Conservation (phyloP, 2,797 vertebrate species). For the Thripadectes ignobilis region DNA sequence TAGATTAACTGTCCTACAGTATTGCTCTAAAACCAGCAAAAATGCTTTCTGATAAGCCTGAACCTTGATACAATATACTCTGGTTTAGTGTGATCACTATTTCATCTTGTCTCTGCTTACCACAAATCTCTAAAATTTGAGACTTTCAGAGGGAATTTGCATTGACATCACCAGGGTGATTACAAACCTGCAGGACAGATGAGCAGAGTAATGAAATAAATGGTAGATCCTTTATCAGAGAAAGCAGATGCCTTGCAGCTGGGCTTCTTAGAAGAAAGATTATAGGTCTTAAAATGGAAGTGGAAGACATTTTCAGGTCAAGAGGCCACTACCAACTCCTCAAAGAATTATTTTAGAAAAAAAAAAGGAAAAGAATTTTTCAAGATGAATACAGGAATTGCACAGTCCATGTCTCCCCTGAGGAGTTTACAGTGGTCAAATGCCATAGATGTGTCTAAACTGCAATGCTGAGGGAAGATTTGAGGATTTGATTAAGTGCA, state of each 20-base stretch:
- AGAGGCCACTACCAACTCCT: background rate
- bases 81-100: conserved; percentile 1
- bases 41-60: background rate
- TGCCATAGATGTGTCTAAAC: background rate
- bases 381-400: background rate
- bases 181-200: conserved; percentile 54
- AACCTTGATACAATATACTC: background rate
- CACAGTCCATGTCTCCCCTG: background rate
- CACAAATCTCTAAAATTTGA: conserved; percentile 8
- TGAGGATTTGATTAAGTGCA: background rate
- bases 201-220: conserved; percentile 53
- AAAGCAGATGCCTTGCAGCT: conserved; percentile 34
- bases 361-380: background rate
- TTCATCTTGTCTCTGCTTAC: conserved; percentile 22
- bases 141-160: conserved; percentile 63
- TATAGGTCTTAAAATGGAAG: conserved; percentile 31
- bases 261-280: conserved; percentile 51
- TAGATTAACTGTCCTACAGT: background rate
- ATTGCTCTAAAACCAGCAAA: background rate
- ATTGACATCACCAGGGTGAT: conserved; percentile 48
- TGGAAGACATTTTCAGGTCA: background rate
- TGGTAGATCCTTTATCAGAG: conserved; percentile 48
- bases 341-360: background rate
- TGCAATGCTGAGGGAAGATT: background rate
- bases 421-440: background rate